Conservation (phyloP, 2,113 vertebrate species). For the Trichomycterus rosablanca region DNA sequence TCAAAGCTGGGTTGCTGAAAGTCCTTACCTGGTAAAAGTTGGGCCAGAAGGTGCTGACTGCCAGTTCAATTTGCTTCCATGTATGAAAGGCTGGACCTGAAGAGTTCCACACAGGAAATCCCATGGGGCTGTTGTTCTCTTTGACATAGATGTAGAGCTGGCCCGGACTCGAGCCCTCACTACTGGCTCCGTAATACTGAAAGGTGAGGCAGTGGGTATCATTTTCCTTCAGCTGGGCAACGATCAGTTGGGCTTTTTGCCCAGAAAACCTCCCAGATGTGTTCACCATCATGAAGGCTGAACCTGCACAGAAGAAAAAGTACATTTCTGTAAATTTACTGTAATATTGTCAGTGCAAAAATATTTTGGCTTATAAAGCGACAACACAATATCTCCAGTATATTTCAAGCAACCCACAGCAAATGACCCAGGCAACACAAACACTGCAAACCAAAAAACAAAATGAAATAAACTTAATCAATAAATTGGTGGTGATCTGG, state of each 20-base stretch:
- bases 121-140: constrained; percentile 83
- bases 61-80: constrained; percentile 87
- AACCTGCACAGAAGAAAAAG: constrained; percentile 61
- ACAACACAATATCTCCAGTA: no score
- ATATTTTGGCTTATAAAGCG: no score
- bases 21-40: constrained; percentile 87
- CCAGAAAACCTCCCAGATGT: constrained; percentile 74
- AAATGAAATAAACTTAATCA: no score
- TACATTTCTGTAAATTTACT: no score
- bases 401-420: no score
- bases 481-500: no score
- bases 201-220: constrained; percentile 94
- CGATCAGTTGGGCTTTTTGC: constrained; percentile 79
- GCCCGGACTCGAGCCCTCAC: constrained; percentile 74
- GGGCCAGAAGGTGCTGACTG: constrained; percentile 96
- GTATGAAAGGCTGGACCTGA: constrained; percentile 73
- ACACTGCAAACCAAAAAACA: no score
- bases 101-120: constrained; percentile 84
- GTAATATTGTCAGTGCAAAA: no score
- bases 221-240: constrained; percentile 89
- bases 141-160: constrained; percentile 83
- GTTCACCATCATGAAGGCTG: constrained; percentile 87
- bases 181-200: constrained; percentile 81
- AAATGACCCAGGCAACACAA: no score
- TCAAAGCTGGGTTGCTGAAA: no score